A percentile compares a stretch with the other conserved stretches of the same genome.
Evolutionary conservation across 2,888 invertebrate species (phyloP).

Genomic region (Drosophila neotestacea): DNA sequence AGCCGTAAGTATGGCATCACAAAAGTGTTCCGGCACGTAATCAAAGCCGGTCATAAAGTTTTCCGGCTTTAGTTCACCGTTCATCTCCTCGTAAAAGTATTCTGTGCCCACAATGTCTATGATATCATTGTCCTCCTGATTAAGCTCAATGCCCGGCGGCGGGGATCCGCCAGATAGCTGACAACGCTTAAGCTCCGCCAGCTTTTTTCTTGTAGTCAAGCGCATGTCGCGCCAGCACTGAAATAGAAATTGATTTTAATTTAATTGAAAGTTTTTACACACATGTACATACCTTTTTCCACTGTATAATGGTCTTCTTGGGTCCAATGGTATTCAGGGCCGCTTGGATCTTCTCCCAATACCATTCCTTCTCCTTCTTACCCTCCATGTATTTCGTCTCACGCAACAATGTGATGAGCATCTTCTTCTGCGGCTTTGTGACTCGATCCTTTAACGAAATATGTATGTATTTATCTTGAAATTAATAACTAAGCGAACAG

Average conservation of each 20-base stretch:
- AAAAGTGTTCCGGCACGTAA: slow-evolving; percentile 84
- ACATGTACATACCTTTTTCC: slow-evolving; percentile 80
- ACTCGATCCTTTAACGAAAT: slow-evolving; percentile 84
- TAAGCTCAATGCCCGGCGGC: slow-evolving; percentile 83
- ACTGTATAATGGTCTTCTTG: slow-evolving; percentile 84
- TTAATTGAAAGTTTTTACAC: fast-evolving
- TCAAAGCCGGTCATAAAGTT: slow-evolving; percentile 84
- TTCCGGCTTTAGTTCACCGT: slow-evolving; percentile 83
- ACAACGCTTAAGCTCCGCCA: slow-evolving; percentile 84
- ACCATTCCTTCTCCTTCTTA: slow-evolving; percentile 85
- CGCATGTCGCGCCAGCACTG: slow-evolving; percentile 85
- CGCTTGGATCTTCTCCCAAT: slow-evolving; percentile 84
- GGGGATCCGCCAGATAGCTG: slow-evolving; percentile 84
- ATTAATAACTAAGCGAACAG: too few species aligned
- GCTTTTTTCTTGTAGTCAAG: slow-evolving; percentile 83
- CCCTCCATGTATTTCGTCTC: slow-evolving; percentile 85
- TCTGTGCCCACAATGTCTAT: slow-evolving; percentile 84
- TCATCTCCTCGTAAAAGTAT: slow-evolving; percentile 85
- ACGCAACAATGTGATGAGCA: slow-evolving; percentile 84
- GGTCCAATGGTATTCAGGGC: slow-evolving; percentile 84
- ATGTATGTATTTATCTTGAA: too few species aligned
- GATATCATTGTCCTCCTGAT: slow-evolving; percentile 84
- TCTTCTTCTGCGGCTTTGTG: slow-evolving; percentile 84
- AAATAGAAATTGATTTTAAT: background rate
- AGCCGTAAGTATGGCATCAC: slow-evolving; percentile 84